Base-by-base conservation (phyloP, 2,888 invertebrate genomes). In the Xanthia icteritia region DNA sequence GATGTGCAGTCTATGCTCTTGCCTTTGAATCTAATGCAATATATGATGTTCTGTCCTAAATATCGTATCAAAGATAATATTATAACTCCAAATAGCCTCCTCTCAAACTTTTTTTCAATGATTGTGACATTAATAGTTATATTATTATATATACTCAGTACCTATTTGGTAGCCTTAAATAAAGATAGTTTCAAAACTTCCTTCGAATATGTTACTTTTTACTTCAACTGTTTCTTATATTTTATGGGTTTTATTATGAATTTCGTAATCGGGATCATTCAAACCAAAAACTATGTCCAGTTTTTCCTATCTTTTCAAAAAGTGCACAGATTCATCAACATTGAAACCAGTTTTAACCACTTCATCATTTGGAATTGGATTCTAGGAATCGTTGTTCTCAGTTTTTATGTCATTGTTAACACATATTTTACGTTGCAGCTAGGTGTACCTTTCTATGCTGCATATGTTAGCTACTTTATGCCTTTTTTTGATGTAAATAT, bases 401-500 rank as follows among this genome's bases (percentile, higher is more conserved):
- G 61, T 39, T 78, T 42, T 42, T 72, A 63, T 39, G 5, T 17
- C 17, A 17, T n/a, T 11, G 0, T 54, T 45, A 4, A 20, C 1
- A 31, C 36, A 11, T 36, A 6, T 48, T 79, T 75, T 20, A 1
- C 1, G 0, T 17, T 36, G 3, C 1, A 20, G 1, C 0, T 77
- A 6, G 0, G 6, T 15, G 0, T 79, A 17, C 71, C 71, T 3
- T 20, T n/a, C 5, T n/a, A 13, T 61, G 17, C 1, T 0, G 6
- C 42, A 4, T 61, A 20, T 61, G 0, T 54, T 17, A 0, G 1
- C 3, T 31, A 36, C 5, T 0, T 71, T 5, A 23, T 77, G 2
- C 5, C 60, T 0, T 6, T 17, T 63, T 81, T 86, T 23, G 81
- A 83, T 65, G 17, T 61, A 4, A 71, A 77, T 73, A 67, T 63